Evolutionary conservation across 1,140 invertebrate genomes (phyloP), one percentile per base, ranked within the genome.

Genomic region (Bombus picipes): DNA sequence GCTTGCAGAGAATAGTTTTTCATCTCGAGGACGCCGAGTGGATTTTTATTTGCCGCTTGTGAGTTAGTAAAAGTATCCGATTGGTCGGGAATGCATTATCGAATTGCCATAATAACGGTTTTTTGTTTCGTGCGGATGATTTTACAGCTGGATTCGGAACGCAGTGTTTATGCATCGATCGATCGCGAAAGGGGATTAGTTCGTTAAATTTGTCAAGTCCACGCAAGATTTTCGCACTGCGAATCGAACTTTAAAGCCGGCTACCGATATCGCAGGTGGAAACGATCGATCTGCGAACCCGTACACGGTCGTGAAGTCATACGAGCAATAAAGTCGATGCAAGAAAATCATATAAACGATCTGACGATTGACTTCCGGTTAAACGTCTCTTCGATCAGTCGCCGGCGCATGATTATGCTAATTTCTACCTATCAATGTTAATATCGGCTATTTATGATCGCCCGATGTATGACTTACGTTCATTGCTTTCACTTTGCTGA

Each of bases 361-460:
- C 75, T 72, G 66, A 71, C 88, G 89, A 62, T 84, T 57, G 80
- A 89, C 83, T 85, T 68, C 87, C 71, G 81, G 66, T 90, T 84
- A 41, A 47, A 71, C 75, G 47, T 53, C 59, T 12, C 10, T 79
- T 84, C 83, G 86, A 87, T 86, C 90, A 84, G 89, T 92, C 90
- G 90, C 89, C 86, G 84, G 87, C 81, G 87, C 90, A 92, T 89
- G 89, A 89, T 94, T 95, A 94, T 95, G 94, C 93, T 95, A 95
- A 95, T 95, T 92, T 89, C 70, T 57, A 83, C 90, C 88, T 94
- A 94, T 93, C 94, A 92, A 94, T 92, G 93, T 94, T 95, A 95
- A 95, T 95, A 95, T 94, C 92, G 90, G 92, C 89, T 94, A 94
- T 94, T 95, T 95, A 95, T 94, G 94, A 95, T 93, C 92, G 85